Percentiles rank a stretch among this genome's conserved stretches.
These are phyloP conservation scores for Hirtodrosophila histrioides DNA, from an alignment of 2,888 invertebrate species.

Conservation along the genomic window DNA sequence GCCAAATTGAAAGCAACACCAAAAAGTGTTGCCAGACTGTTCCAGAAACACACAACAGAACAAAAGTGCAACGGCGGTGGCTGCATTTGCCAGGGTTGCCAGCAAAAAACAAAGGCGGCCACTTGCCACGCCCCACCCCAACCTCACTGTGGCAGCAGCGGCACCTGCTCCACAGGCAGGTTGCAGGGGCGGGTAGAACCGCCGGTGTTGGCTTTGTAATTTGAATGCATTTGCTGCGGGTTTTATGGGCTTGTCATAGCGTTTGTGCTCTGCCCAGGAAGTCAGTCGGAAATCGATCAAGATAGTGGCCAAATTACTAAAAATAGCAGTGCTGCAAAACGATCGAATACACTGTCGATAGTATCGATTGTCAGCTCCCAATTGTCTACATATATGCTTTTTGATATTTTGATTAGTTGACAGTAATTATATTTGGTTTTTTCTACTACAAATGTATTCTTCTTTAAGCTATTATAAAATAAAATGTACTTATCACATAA, in stretches of 20 bases:
- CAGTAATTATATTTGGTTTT: too few species aligned
- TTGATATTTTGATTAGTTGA: too few species aligned
- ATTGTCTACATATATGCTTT: too few species aligned
- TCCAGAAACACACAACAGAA: constrained; percentile 6
- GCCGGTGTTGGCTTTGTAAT: constrained; percentile 31
- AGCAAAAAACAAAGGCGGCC: constrained; percentile 35
- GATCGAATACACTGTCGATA: too few species aligned
- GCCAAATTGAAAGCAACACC: constrained; percentile 75
- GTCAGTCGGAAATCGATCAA: background rate
- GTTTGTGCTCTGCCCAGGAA: constrained; percentile 9
- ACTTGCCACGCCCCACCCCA: constrained; percentile 36
- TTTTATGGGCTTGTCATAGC: constrained; percentile 20
- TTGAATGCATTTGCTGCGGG: constrained; percentile 20
- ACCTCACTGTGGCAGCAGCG: constrained; percentile 10
- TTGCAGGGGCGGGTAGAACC: background rate
- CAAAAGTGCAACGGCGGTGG: background rate
- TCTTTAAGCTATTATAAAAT: too few species aligned
- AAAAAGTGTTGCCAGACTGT: constrained; percentile 59
- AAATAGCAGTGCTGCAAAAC: too few species aligned
- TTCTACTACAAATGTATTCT: too few species aligned
- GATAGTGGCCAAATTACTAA: too few species aligned
- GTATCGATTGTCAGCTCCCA: too few species aligned
- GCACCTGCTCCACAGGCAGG: constrained; percentile 10
- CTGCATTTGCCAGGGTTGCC: constrained; percentile 33
- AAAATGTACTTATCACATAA: too few species aligned